Evolutionary conservation across 2,797 vertebrate genomes (phyloP), one percentile per base, ranked within the genome.

Genomic region (Eulemur mongoz): DNA sequence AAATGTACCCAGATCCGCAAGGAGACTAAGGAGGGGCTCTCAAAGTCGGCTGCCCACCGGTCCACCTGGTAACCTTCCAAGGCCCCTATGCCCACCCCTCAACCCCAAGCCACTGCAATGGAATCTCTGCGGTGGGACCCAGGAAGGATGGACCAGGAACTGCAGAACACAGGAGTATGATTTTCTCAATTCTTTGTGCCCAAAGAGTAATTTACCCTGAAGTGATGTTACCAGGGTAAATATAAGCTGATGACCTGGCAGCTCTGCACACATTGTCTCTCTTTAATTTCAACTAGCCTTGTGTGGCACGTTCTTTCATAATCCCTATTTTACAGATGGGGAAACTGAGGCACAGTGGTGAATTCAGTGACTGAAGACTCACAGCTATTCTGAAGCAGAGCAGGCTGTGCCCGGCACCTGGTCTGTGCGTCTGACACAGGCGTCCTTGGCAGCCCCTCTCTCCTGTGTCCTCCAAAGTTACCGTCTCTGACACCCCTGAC

Each of bases 401-500:
- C n/a, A 3, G 25, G 32, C 70, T 45, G 22, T 25, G 8, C n/a
- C 0, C 0, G 48, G 48, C 22, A 18, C 52, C 0, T 25, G 38
- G 40, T 15, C 30, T 32, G 5, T 1, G 8, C 8, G 14, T 52
- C 90, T 54, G 43, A 52, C 38, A 35, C 9, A 2, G 1, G 72
- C 57, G 45, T 9, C 48, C 30, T 25, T 12, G 63, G 73, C n/a
- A 0, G 1, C 38, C 13, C 23, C 9, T 32, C 7, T 67, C 7
- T 61, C 40, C 83, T 5, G 25, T 13, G 1, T 43, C 45, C 75
- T 84, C 57, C 35, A 9, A 15, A 76, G 43, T 11, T 25, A 12
- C 23, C 30, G 70, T 72, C 73, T 50, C 89, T 67, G 93, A 11
- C 3, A 54, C 84, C 90, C 89, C 92, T 65, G 92, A 84, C 94